phyloP scores from a whole-genome alignment of 2,113 vertebrate species.

The Psilopsiagon aymara region DNA sequence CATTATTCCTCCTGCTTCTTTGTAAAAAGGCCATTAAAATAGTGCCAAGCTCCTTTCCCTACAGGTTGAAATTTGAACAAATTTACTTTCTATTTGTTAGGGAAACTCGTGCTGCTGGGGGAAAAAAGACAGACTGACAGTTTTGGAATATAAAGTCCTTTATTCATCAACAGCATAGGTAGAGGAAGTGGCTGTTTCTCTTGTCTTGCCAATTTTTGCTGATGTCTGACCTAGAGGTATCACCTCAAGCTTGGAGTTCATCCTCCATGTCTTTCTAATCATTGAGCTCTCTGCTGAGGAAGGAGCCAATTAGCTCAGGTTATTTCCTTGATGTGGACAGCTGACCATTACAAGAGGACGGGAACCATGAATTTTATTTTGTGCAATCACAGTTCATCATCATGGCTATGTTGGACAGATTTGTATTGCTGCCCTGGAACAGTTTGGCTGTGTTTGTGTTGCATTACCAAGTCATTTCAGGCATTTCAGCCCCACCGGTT shows the following conservation, averaged over 20 bases:
- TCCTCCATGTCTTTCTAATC: constrained; percentile 53
- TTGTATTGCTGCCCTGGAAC: not conserved
- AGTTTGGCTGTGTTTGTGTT: not conserved
- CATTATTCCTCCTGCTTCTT: constrained; percentile 60
- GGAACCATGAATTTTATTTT: not conserved
- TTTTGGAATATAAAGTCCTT: constrained; percentile 42
- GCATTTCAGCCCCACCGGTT: not conserved
- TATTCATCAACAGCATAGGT: constrained; percentile 13
- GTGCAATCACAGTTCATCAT: not conserved
- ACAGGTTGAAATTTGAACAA: constrained; percentile 57
- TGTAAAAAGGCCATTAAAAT: constrained; percentile 69
- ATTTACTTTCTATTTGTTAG: constrained; percentile 72
- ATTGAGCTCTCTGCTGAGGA: constrained; percentile 36
- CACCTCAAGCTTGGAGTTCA: constrained; percentile 48
- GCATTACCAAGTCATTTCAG: not conserved
- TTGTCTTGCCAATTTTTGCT: constrained; percentile 48
- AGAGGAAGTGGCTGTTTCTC: constrained; percentile 38
- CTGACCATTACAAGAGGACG: not conserved
- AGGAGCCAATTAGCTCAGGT: constrained; percentile 43
- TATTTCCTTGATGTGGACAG: constrained; percentile 52
- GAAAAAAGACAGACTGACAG: constrained; percentile 28
- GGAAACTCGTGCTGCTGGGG: constrained; percentile 27
- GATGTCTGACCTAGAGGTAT: constrained; percentile 29
- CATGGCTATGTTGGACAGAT: not conserved
- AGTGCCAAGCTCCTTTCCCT: constrained; percentile 47